Evolutionary conservation across 2,113 vertebrate genomes (phyloP).

Genomic region (Muntiacus reevesi): DNA sequence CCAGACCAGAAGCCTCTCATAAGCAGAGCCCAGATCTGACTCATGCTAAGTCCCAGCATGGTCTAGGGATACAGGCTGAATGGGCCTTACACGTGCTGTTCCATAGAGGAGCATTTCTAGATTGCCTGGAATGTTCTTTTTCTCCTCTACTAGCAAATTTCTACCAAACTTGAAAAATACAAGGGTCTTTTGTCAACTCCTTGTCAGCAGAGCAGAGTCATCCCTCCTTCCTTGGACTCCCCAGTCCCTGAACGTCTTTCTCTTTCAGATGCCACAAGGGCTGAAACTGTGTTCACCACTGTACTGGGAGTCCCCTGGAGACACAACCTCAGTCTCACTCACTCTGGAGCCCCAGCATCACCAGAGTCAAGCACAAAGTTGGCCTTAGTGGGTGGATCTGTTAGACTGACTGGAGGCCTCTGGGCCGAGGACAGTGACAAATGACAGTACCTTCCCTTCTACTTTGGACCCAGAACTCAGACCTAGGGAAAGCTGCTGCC

Average conservation of each 20-base stretch:
- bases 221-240: background rate
- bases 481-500: slow-evolving; percentile 11
- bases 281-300: background rate
- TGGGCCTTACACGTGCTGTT: background rate
- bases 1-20: background rate
- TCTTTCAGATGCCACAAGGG: background rate
- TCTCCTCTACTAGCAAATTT: background rate
- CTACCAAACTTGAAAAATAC: background rate
- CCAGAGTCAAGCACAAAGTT: background rate
- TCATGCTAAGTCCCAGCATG: background rate
- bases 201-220: background rate
- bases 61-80: background rate
- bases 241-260: background rate
- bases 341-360: background rate
- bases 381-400: background rate
- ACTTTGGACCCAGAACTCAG: background rate
- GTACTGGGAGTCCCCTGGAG: background rate
- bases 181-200: background rate
- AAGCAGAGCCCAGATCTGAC: background rate
- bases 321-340: background rate
- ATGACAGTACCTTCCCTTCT: background rate
- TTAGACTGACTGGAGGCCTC: background rate
- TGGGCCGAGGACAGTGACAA: background rate
- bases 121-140: background rate
- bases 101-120: background rate